Base-by-base conservation (phyloP, 2,888 invertebrate species). In the Himalopsyche tibetana region DNA sequence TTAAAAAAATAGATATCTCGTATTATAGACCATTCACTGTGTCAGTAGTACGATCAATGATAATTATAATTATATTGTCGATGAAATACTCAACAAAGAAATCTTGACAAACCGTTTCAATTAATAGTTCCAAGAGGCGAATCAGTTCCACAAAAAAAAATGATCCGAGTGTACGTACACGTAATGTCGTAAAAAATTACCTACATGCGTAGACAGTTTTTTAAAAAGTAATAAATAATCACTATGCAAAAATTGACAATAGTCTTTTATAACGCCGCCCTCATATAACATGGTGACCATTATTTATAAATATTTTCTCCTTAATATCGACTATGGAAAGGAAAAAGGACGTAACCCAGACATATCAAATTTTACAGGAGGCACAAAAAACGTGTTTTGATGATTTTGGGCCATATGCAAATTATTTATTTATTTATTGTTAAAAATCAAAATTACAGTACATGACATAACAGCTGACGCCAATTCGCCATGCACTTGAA, bases 191-290 rank as follows among this genome's bases (percentile, higher is more conserved):
- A 63, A 63, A 63, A 63, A 63, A 63, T 63, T 63, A 63, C 63
- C 63, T 63, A 63, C 63, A 63, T 63, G 63, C 28, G 63, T 63
- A 63, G 6, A 63, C 63, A 19, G 6, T 63, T 63, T 63, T 63
- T 63, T 63, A 19, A 63, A 63, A 19, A 19, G 63, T 63, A 19
- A 56, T 63, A 51, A 51, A 51, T 51, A 63, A 63, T 63, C 63
- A 63, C 63, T 63, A 19, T 12, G 63, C 63, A 19, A 63, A 63
- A 63, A 63, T 63, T 63, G 63, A 63, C 63, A 63, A 63, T 63
- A 63, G 63, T 28, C 63, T 63, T 15, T 63, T 63, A 63, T n/a
- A 15, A 63, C 28, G 63, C 63, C 63, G 63, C 63, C 19, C 8
- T 63, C 63, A 5, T 19, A 63, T 2, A 19, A 3, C 9, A 8